Evolutionary conservation across 2,113 vertebrate species (phyloP).

Genomic region (Pseudonaja textilis): DNA sequence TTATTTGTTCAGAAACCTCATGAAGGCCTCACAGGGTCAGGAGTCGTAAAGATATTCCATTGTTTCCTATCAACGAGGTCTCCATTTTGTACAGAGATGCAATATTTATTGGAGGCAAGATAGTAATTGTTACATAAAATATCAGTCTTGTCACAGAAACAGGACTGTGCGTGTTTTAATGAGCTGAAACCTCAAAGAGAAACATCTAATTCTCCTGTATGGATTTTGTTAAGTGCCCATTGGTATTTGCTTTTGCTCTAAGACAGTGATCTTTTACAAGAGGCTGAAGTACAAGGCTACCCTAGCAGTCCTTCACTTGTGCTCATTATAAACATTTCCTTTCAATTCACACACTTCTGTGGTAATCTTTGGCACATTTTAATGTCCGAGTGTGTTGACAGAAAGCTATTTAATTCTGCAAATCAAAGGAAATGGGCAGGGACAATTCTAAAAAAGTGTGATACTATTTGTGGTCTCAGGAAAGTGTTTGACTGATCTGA

Average conservation of each 20-base stretch:
- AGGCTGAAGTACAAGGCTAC: slow-evolving; percentile 22
- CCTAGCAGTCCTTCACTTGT: slow-evolving; percentile 2
- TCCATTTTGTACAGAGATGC: slow-evolving; percentile 33
- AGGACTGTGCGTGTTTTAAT: slow-evolving; percentile 47
- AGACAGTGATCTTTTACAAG: slow-evolving; percentile 9
- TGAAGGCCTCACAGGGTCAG: slow-evolving; percentile 36
- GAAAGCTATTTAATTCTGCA: neutral
- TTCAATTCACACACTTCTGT: slow-evolving; percentile 4
- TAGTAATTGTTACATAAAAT: slow-evolving; percentile 51
- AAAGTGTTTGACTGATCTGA: neutral
- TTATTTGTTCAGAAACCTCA: slow-evolving; percentile 44
- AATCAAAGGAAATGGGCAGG: neutral
- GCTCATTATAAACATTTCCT: slow-evolving; percentile 34
- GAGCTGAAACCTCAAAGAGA: slow-evolving; percentile 44
- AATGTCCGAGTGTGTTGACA: neutral
- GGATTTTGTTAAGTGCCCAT: slow-evolving; percentile 40
- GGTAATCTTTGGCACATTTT: neutral
- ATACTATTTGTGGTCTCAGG: neutral
- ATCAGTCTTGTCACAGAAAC: slow-evolving; percentile 43
- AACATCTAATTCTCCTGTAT: slow-evolving; percentile 34
- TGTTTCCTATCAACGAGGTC: slow-evolving; percentile 37
- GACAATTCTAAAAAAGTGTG: neutral
- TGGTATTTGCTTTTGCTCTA: slow-evolving; percentile 29
- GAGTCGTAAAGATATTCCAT: slow-evolving; percentile 21
- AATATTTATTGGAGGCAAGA: slow-evolving; percentile 53